Evolutionary conservation across 1,140 invertebrate species (phyloP), one percentile per base, ranked within the genome.

Genomic region (Halotydeus destructor): DNA sequence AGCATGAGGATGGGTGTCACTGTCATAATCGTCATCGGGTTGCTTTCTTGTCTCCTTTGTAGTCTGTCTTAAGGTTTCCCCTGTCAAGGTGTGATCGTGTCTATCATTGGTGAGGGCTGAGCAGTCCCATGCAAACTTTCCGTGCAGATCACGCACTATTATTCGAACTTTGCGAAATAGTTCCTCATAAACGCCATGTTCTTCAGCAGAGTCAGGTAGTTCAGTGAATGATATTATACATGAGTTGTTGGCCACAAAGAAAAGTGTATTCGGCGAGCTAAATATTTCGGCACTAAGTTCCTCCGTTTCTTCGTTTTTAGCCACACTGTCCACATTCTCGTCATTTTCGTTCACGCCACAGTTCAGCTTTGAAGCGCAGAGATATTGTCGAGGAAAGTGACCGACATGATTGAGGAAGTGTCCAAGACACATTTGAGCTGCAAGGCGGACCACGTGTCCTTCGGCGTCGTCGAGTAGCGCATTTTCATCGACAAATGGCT

Each of bases 121-220:
- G n/a, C 80, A 82, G 59, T 94, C 86, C 88, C 88, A 96, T 49
- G 80, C 86, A 37, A 81, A 79, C 63, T 93, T 94, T n/a, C 89
- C 88, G 35, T 79, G 76, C n/a, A 94, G 64, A 62, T 93, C 86
- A 24, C 89, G 66, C 35, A 94, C 61, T 9, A 97, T 66, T 18
- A 93, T 73, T 23, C 88, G 66, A 19, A 91, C 82, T 38, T 30
- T 30, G 14, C 27, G 8, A n/a, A n/a, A n/a, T n/a, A n/a, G n/a
- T 30, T 30, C 14, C 14, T 30, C 27, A 30, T 30, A 9, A 19
- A 32, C 24, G 14, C 8, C 6, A 35, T 30, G 6, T 35, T 35
- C 21, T 35, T 6, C 16, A 8, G 33, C 16, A 8, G 12, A 26
- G 23, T 9, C 21, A 32, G 23, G 18, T 21, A 47, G 35, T 57